Evolutionary conservation across 2,888 invertebrate species (phyloP).

Genomic region (Nematopogon swammerdamellus): DNA sequence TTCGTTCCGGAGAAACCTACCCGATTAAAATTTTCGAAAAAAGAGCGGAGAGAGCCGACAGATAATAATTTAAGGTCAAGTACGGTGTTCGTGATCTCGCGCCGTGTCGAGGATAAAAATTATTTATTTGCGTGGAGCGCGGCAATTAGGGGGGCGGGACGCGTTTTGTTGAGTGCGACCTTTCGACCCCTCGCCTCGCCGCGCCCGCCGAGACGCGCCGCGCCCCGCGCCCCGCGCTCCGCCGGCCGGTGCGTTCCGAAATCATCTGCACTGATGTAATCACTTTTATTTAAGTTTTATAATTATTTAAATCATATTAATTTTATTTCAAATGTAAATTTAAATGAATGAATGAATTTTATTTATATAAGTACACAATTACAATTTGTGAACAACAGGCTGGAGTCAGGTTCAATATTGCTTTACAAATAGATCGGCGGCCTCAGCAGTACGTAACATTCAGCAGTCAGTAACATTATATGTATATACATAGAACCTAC

Average conservation of each 20-base stretch:
- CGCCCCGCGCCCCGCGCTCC: slow-evolving; percentile 23
- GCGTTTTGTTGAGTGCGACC: slow-evolving; percentile 44
- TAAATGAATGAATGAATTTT: too few species aligned
- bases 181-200: slow-evolving; percentile 30
- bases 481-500: too few species aligned
- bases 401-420: too few species aligned
- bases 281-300: too few species aligned
- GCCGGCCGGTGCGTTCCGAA: slow-evolving; percentile 27
- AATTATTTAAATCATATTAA: too few species aligned
- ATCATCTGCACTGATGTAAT: too few species aligned
- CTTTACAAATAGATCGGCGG: too few species aligned
- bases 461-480: too few species aligned
- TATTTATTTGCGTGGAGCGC: slow-evolving; percentile 55
- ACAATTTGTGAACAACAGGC: too few species aligned
- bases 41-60: slow-evolving; percentile 24
- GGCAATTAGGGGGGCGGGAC: slow-evolving; percentile 54
- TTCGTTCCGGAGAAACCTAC: slow-evolving; percentile 22
- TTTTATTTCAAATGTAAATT: too few species aligned
- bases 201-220: slow-evolving; percentile 18
- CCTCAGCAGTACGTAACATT: too few species aligned
- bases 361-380: too few species aligned
- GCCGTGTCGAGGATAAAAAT: slow-evolving; percentile 35
- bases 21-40: slow-evolving; percentile 40
- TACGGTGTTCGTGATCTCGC: slow-evolving; percentile 17
- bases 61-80: slow-evolving; percentile 47